These are phyloP conservation scores for Nilaparvata lugens DNA, from an alignment of 1,140 invertebrate species.

Conservation along the genomic window DNA sequence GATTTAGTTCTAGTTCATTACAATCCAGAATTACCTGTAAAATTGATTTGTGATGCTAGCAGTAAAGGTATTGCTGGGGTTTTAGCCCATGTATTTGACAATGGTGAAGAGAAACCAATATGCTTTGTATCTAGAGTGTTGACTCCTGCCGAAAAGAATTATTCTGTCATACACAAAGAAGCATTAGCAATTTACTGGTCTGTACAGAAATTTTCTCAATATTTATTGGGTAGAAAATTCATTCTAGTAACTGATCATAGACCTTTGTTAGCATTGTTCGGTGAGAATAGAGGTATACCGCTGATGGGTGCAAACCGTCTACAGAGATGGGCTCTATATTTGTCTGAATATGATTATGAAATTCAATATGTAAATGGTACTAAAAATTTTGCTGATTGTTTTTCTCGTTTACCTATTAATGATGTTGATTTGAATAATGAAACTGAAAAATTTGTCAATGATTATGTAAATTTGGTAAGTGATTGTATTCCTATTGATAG, in stretches of 20 bases:
- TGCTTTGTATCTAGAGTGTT: conserved; percentile 36
- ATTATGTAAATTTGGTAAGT: conserved; percentile 19
- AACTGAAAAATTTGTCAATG: conserved; percentile 12
- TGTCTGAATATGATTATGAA: conserved; percentile 28
- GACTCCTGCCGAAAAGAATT: conserved; percentile 36
- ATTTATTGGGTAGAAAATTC: conserved; percentile 35
- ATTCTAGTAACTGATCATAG: conserved; percentile 37
- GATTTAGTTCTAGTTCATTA: conserved; percentile 27
- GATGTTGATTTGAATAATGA: background rate
- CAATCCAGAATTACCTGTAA: conserved; percentile 25
- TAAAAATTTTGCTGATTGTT: background rate
- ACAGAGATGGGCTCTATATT: conserved; percentile 29
- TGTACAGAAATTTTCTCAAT: conserved; percentile 40
- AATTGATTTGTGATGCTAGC: conserved; percentile 29
- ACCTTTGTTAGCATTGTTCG: conserved; percentile 33
- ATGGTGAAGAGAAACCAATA: conserved; percentile 31
- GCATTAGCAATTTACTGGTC: conserved; percentile 40
- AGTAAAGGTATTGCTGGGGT: conserved; percentile 22
- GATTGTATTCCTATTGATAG: conserved; percentile 20
- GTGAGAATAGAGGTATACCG: conserved; percentile 26
- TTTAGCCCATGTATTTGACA: conserved; percentile 23
- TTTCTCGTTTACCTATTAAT: conserved; percentile 27
- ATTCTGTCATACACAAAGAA: conserved; percentile 44
- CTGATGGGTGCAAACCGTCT: conserved; percentile 26
- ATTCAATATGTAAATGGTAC: conserved; percentile 27